A percentile compares a stretch with the other conserved stretches of the same genome.
These are phyloP conservation scores for Parelbella ahira DNA, from an alignment of 2,888 invertebrate species.

Conservation along the genomic window DNA sequence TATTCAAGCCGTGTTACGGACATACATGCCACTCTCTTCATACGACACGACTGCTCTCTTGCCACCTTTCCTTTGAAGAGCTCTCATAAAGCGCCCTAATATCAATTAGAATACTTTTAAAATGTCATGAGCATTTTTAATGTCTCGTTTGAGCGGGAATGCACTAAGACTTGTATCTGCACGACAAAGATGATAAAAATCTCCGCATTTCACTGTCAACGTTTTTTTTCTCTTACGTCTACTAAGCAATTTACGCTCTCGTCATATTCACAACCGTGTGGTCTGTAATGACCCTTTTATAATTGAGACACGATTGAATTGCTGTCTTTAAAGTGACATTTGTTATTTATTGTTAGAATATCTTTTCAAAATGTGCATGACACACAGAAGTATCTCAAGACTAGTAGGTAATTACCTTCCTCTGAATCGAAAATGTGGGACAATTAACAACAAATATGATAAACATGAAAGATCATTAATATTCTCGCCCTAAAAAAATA, in stretches of 20 bases:
- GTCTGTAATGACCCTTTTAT: conserved; percentile 34
- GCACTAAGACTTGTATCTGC: conserved; percentile 38
- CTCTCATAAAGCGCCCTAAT: conserved; percentile 53
- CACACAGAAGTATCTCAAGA: no score
- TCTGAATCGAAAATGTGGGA: no score
- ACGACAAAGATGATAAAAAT: conserved; percentile 30
- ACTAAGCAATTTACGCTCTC: conserved; percentile 40
- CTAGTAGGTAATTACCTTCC: no score
- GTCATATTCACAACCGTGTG: conserved; percentile 37
- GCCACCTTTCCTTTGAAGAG: conserved; percentile 43
- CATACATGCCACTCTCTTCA: no score
- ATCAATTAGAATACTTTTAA: conserved; percentile 41
- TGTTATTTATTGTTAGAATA: neutral
- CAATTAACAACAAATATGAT: no score
- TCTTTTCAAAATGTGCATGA: no score
- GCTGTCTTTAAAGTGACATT: conserved; percentile 24
- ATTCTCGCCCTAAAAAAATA: no score
- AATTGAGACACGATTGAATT: conserved; percentile 33
- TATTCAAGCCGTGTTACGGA: conserved; percentile 42
- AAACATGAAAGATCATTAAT: no score
- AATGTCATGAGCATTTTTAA: conserved; percentile 58
- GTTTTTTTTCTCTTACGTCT: conserved; percentile 37
- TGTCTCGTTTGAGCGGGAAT: conserved; percentile 52
- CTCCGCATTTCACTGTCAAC: conserved; percentile 38
- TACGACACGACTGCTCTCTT: no score